phyloP scores from a whole-genome alignment of 2,797 vertebrate species.

The Remorina albescens region DNA sequence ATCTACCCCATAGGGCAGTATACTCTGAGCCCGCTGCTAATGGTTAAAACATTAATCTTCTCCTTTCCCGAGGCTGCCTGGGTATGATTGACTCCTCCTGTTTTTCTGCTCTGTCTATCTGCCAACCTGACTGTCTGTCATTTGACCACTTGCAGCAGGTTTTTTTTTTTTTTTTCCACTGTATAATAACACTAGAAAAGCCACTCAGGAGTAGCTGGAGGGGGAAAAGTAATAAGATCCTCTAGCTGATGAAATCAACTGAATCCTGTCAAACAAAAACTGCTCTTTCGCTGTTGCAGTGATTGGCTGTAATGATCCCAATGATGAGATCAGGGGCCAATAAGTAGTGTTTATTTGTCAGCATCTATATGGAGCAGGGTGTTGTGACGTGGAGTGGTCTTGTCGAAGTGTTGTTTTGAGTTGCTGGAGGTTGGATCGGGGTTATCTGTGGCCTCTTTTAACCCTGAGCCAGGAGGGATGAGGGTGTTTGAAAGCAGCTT shows the following conservation, averaged over 20 bases:
- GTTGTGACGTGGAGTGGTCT: neutral
- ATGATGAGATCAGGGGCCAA: slow-evolving; percentile 49
- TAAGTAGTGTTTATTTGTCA: slow-evolving; percentile 26
- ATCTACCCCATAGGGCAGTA: slow-evolving; percentile 60
- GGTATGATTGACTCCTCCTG: slow-evolving; percentile 53
- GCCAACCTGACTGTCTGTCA: slow-evolving; percentile 24
- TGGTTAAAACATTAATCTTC: slow-evolving; percentile 80
- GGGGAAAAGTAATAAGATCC: slow-evolving; percentile 61
- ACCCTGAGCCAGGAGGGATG: slow-evolving; percentile 20
- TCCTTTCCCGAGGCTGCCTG: slow-evolving; percentile 54
- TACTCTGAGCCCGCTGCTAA: slow-evolving; percentile 64
- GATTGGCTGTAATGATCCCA: slow-evolving; percentile 42
- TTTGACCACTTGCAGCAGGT: slow-evolving; percentile 33
- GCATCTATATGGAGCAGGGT: neutral
- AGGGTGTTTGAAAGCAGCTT: slow-evolving; percentile 3
- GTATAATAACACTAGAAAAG: slow-evolving; percentile 40
- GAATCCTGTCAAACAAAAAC: slow-evolving; percentile 32
- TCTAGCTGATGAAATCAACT: slow-evolving; percentile 56
- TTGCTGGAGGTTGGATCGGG: slow-evolving; percentile 17
- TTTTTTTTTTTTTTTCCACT: slow-evolving; percentile 27
- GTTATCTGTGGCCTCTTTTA: slow-evolving; percentile 31
- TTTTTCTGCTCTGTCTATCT: slow-evolving; percentile 39
- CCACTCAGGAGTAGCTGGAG: slow-evolving; percentile 35
- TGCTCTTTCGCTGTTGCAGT: slow-evolving; percentile 9
- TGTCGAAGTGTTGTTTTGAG: neutral